Percentiles rank a stretch among this genome's conserved stretches.
Evolutionary conservation across 2,113 vertebrate genomes (phyloP).

Genomic region (Tachysurus fulvidraco): DNA sequence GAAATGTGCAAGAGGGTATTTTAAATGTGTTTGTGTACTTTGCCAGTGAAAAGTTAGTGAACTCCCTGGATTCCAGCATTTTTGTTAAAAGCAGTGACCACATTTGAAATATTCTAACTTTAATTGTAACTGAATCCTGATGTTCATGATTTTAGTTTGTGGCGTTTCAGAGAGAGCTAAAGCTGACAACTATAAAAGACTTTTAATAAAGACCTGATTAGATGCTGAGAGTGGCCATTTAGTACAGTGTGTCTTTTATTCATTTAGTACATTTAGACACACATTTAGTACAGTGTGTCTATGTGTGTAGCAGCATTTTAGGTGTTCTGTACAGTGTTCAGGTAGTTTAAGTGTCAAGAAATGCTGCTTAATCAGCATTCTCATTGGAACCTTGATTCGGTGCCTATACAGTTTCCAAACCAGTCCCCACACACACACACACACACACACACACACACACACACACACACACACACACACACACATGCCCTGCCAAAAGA

Average conservation of each 20-base stretch:
- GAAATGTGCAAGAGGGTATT: background rate
- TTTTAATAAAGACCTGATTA: background rate
- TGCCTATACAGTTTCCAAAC: background rate
- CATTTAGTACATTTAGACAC: too few species aligned
- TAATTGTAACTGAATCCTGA: background rate
- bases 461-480: slow-evolving; percentile 31
- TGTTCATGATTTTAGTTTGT: background rate
- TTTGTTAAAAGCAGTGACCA: background rate
- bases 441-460: slow-evolving; percentile 25
- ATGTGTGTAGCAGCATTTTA: background rate
- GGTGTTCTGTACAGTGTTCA: slow-evolving; percentile 2
- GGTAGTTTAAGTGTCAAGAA: slow-evolving; percentile 26
- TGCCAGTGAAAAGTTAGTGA: background rate
- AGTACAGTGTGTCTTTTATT: background rate
- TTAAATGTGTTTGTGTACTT: background rate
- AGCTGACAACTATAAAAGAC: background rate
- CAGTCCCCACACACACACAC: too few species aligned
- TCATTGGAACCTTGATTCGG: slow-evolving; percentile 2
- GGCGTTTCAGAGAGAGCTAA: too few species aligned
- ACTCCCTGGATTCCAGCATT: background rate
- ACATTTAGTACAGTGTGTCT: too few species aligned
- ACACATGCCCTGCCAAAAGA: slow-evolving; percentile 14
- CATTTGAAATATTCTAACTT: background rate
- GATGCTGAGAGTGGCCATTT: background rate
- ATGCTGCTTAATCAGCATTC: slow-evolving; percentile 22